A percentile compares a stretch with the other conserved stretches of the same genome.
Evolutionary conservation across 2,888 invertebrate genomes (phyloP).

Genomic region (Microlaimidae sp.): DNA sequence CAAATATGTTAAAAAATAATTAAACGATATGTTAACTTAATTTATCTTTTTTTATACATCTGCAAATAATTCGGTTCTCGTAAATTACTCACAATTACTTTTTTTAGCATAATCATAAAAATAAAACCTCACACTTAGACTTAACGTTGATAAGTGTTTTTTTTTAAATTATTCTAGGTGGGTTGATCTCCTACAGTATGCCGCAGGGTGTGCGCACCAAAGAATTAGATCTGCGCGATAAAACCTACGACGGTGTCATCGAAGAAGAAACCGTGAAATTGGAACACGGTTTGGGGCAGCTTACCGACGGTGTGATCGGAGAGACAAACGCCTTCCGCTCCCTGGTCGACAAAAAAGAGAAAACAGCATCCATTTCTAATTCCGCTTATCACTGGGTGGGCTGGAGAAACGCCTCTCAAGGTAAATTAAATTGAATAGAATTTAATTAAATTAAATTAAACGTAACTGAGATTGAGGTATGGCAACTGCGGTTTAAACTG

Average conservation of each 20-base stretch:
- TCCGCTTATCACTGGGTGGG: slow-evolving; percentile 68
- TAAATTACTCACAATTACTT: neutral
- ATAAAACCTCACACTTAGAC: no score
- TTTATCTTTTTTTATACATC: neutral
- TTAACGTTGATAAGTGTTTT: no score
- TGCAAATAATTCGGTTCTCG: neutral
- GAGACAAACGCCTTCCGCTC: neutral
- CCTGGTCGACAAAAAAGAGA: no score
- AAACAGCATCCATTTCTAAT: no score
- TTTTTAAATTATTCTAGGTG: slow-evolving; percentile 46
- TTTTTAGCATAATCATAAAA: no score
- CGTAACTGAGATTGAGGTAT: no score
- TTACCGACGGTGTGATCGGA: slow-evolving; percentile 37
- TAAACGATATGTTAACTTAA: neutral
- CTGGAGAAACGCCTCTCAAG: slow-evolving; percentile 60
- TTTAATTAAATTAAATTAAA: no score
- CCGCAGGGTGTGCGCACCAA: slow-evolving; percentile 49
- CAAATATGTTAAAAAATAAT: no score
- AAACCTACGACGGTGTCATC: slow-evolving; percentile 57
- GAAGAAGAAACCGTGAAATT: slow-evolving; percentile 55
- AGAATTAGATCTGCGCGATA: slow-evolving; percentile 56
- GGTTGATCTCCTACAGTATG: slow-evolving; percentile 66
- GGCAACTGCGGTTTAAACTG: no score
- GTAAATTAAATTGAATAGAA: no score
- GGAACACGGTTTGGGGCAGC: slow-evolving; percentile 60